phyloP scores from a whole-genome alignment of 2,113 vertebrate species.

The Tinamus guttatus region DNA sequence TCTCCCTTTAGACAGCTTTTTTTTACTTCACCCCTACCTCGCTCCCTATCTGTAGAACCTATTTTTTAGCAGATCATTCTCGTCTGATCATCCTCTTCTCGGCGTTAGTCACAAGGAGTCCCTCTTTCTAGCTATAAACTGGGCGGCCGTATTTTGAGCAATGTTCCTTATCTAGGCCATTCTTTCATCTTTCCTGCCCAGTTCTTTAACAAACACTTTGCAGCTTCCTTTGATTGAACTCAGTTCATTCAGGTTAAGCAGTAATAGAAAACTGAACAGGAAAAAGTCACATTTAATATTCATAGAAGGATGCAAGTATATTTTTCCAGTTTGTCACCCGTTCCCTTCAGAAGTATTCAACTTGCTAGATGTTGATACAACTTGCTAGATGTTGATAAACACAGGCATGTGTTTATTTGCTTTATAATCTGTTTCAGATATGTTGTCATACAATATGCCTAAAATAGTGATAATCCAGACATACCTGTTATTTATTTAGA shows the following conservation, averaged over 20 bases:
- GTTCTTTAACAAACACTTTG: slow-evolving; percentile 25
- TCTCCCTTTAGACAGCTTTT: neutral
- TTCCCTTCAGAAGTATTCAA: slow-evolving; percentile 19
- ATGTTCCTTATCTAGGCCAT: slow-evolving; percentile 42
- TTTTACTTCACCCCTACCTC: neutral
- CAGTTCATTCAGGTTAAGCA: slow-evolving; percentile 7
- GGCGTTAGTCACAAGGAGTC: neutral
- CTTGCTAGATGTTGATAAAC: neutral
- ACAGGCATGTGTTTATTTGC: neutral
- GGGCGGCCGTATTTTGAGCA: neutral
- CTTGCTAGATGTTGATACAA: neutral
- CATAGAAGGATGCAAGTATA: neutral
- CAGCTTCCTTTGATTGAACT: slow-evolving; percentile 46
- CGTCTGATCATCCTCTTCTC: slow-evolving; percentile 25
- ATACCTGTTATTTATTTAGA: neutral
- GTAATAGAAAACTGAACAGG: slow-evolving; percentile 20
- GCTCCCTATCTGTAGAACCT: neutral
- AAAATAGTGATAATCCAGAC: neutral
- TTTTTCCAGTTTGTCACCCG: slow-evolving; percentile 21
- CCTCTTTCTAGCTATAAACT: neutral
- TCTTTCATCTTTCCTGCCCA: slow-evolving; percentile 44
- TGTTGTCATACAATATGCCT: neutral
- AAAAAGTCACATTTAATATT: slow-evolving; percentile 38
- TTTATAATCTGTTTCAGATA: neutral
- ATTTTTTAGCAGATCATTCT: neutral